These are phyloP conservation scores for Diadophis punctatus DNA, from an alignment of 2,113 vertebrate species.

Conservation along the genomic window DNA sequence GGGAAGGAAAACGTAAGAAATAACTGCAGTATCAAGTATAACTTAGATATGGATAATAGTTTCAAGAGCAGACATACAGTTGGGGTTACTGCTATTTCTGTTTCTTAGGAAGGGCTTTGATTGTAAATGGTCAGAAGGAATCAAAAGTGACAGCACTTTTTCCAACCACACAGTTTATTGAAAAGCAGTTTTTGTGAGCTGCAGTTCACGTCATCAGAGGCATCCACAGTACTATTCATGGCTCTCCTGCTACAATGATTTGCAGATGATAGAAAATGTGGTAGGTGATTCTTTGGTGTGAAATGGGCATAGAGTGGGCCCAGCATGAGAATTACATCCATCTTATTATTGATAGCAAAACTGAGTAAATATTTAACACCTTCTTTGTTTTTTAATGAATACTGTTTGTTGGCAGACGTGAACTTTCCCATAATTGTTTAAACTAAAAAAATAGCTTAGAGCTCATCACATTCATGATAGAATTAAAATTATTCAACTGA, in stretches of 20 bases:
- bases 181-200: background rate
- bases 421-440: background rate
- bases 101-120: background rate
- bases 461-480: background rate
- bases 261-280: background rate
- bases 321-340: background rate
- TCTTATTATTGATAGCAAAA: background rate
- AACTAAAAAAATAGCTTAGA: background rate
- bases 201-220: background rate
- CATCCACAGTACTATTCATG: background rate
- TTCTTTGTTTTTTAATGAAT: background rate
- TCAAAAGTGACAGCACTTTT: background rate
- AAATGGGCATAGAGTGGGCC: background rate
- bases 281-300: background rate
- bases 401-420: background rate
- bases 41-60: background rate
- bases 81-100: background rate
- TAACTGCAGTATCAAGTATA: background rate
- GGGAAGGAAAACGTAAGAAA: background rate
- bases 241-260: background rate
- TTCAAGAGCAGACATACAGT: background rate
- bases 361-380: background rate
- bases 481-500: background rate
- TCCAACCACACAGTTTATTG: background rate
- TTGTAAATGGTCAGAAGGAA: background rate